Evolutionary conservation across 2,888 invertebrate species (phyloP), one percentile per base, ranked within the genome.

Genomic region (Chymomyza fuscimana): DNA sequence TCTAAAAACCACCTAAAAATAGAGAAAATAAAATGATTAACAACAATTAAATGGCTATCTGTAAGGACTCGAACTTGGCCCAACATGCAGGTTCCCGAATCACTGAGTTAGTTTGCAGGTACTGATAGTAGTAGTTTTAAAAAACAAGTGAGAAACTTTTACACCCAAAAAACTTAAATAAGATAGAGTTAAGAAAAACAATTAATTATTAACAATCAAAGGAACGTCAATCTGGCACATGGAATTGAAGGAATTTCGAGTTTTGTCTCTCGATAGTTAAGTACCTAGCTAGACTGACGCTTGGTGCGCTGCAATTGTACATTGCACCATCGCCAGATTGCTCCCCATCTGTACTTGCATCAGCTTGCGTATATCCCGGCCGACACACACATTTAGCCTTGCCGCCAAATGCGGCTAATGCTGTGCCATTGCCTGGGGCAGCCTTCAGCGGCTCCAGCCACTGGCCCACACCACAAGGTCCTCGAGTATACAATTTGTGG

Each of bases 401-500:
- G 60, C 82, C 87, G n/a, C 78, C 81, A 54, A 72, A 70, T 15
- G 77, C 68, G 51, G 83, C 36, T 52, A 82, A 9, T 4, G 51
- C 6, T 4, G 77, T 78, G 15, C 70, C 80, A 54, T 80, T 74
- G 25, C 22, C 65, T 9, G 75, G 82, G 0, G 86, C 40, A 12
- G 40, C 79, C 77, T 95, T 92, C 25, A 92, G 92, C 0, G 95
- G 94, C 29, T 94, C 94, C 52, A 95, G 83, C 95, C 95, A 95
- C 77, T 96, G 94, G 0, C 95, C 95, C 0, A 94, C 93, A 0
- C 93, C 92, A 81, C 97, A 97, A 0, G 96, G 96, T 0, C 96
- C 97, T 80, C 95, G 95, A 0, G 95, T 94, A 90, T 96, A 95
- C 19, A 97, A 92, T 79, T 94, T 94, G 89, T 95, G 94, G 89